These are phyloP conservation scores for Talpa occidentalis DNA, from an alignment of 2,113 vertebrate species.

Conservation along the genomic window DNA sequence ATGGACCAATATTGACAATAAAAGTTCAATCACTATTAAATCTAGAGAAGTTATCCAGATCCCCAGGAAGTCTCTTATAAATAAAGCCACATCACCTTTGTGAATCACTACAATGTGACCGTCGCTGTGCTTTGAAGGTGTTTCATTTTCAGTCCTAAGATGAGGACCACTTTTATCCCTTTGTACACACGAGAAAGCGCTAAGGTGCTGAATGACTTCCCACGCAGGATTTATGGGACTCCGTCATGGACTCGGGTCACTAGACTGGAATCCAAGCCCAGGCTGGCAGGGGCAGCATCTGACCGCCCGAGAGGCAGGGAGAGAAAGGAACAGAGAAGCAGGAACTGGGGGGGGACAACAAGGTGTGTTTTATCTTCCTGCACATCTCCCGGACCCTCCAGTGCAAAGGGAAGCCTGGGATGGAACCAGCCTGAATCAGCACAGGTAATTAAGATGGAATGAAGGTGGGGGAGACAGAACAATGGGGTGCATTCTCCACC, in stretches of 20 bases:
- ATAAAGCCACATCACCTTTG: neutral
- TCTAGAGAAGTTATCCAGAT: no score
- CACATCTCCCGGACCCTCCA: neutral
- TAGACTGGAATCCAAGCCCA: neutral
- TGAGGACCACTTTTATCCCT: neutral
- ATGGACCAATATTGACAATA: neutral
- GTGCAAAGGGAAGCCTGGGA: neutral
- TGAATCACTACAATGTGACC: neutral
- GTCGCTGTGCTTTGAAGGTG: neutral
- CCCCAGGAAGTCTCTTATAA: neutral
- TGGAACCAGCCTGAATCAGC: neutral
- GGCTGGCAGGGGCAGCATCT: no score
- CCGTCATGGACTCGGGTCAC: neutral
- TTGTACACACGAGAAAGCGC: neutral
- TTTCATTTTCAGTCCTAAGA: neutral
- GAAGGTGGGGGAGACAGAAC: constrained; percentile 43
- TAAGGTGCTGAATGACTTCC: neutral
- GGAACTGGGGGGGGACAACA: neutral
- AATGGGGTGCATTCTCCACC: constrained; percentile 73
- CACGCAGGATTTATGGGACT: neutral
- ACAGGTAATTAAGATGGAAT: constrained; percentile 66
- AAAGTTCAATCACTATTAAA: neutral
- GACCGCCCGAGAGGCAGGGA: neutral
- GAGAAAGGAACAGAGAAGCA: neutral
- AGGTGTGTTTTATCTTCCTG: no score